Percentiles rank a stretch among this genome's conserved stretches.
Evolutionary conservation across 2,113 vertebrate genomes (phyloP).

Genomic region (Aix galericulata): DNA sequence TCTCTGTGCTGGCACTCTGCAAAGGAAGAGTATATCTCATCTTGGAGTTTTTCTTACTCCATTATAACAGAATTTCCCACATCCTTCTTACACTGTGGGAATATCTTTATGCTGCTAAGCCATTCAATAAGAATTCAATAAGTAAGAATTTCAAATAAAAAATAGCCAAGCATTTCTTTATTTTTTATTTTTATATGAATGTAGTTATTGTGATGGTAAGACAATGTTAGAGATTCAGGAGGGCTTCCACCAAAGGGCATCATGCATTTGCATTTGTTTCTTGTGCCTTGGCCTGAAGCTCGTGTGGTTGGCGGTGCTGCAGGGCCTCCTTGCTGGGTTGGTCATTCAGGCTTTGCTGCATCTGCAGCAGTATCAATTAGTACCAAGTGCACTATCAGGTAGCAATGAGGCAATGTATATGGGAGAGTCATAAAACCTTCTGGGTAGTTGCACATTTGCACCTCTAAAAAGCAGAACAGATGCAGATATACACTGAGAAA

Average conservation of each 20-base stretch:
- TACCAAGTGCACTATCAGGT: not conserved
- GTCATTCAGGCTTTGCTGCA: not conserved
- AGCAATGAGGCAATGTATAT: not conserved
- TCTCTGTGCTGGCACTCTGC: not conserved
- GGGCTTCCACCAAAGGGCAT: not conserved
- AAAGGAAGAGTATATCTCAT: not conserved
- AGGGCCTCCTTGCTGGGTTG: not conserved
- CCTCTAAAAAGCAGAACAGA: not conserved
- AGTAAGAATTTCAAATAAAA: not conserved
- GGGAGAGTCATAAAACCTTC: not conserved
- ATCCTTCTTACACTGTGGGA: not conserved
- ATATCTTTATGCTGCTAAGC: not conserved
- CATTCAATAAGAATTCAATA: too few species aligned
- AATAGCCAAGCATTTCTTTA: not conserved
- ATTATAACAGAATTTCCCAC: not conserved
- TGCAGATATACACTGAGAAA: not conserved
- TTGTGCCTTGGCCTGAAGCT: not conserved
- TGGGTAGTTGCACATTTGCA: not conserved
- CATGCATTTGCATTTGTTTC: fast-evolving
- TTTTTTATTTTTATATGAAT: not conserved
- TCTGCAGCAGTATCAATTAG: not conserved
- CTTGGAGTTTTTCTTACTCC: not conserved
- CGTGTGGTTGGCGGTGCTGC: not conserved
- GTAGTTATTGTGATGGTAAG: not conserved
- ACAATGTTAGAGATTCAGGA: not conserved